Conservation (phyloP, 2,797 vertebrate genomes). For the Ataeniobius toweri region DNA sequence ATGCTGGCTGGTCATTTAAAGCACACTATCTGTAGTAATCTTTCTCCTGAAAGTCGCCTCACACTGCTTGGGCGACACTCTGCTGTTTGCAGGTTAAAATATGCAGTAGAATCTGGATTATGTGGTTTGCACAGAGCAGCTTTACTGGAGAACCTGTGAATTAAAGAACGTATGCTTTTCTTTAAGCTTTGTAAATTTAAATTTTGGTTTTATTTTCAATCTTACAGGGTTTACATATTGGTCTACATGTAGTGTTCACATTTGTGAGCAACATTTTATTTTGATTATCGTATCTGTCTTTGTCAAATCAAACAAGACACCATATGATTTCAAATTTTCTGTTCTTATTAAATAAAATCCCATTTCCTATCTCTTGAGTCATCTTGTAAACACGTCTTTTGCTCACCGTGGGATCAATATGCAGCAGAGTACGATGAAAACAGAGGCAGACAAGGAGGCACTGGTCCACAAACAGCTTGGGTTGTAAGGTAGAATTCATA, state of each 20-base stretch:
- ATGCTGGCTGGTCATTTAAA: slow-evolving; percentile 76
- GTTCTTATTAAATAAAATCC: slow-evolving; percentile 67
- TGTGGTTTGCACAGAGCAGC: slow-evolving; percentile 31
- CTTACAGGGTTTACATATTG: slow-evolving; percentile 30
- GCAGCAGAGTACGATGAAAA: slow-evolving; percentile 47
- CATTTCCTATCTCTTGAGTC: slow-evolving; percentile 68
- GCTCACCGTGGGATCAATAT: slow-evolving; percentile 72
- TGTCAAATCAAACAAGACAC: slow-evolving; percentile 56
- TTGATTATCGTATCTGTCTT: slow-evolving; percentile 29
- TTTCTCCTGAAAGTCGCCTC: slow-evolving; percentile 62
- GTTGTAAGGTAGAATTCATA: not conserved
- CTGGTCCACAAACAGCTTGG: not conserved
- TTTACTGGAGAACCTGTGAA: slow-evolving; percentile 51
- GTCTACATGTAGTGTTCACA: slow-evolving; percentile 26
- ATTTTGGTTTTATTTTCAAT: slow-evolving; percentile 56
- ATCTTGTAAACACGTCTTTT: slow-evolving; percentile 64
- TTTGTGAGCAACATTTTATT: slow-evolving; percentile 5
- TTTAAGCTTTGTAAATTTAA: slow-evolving; percentile 61
- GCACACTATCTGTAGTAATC: slow-evolving; percentile 74
- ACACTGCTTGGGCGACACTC: slow-evolving; percentile 29
- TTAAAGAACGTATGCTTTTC: slow-evolving; percentile 57
- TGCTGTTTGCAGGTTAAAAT: slow-evolving; percentile 49
- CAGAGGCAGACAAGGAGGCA: slow-evolving; percentile 2
- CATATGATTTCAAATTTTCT: slow-evolving; percentile 49
- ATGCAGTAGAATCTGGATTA: slow-evolving; percentile 46